A percentile compares a stretch with the other conserved stretches of the same genome.
These are phyloP conservation scores for Sminthurides bifidus DNA, from an alignment of 1,140 invertebrate species.

Conservation along the genomic window DNA sequence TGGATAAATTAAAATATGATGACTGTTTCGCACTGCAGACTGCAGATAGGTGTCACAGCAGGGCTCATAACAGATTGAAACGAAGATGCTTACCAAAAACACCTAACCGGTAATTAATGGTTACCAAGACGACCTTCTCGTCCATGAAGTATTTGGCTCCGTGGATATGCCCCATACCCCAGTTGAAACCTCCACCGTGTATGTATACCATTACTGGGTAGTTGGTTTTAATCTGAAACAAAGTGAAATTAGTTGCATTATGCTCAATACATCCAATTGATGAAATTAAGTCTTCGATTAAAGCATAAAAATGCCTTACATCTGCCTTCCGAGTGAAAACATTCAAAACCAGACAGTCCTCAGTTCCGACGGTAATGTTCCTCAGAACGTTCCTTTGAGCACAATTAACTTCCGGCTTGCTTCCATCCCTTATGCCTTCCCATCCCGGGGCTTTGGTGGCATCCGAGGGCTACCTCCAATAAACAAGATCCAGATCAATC, in stretches of 20 bases:
- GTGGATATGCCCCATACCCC: conserved; percentile 10
- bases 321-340: background rate
- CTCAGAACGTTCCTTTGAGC: too few relatives aligned
- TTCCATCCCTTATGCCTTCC: too few relatives aligned
- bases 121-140: conserved; percentile 15
- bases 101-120: conserved; percentile 24
- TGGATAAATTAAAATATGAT: background rate
- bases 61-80: background rate
- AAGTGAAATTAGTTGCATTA: background rate
- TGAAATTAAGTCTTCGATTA: background rate
- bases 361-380: too few relatives aligned
- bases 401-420: too few relatives aligned
- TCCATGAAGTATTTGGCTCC: conserved; percentile 23
- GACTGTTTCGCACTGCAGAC: background rate
- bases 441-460: too few relatives aligned
- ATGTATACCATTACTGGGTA: conserved; percentile 41
- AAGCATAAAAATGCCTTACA: too few relatives aligned
- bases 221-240: background rate
- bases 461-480: too few relatives aligned
- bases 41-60: background rate
- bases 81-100: conserved; percentile 8
- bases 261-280: background rate
- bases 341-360: background rate
- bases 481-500: too few relatives aligned
- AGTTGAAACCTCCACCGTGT: conserved; percentile 37